A percentile compares a stretch with the other conserved stretches of the same genome.
Conservation (phyloP, 2,888 invertebrate species). For the Ophioninae sp. region DNA sequence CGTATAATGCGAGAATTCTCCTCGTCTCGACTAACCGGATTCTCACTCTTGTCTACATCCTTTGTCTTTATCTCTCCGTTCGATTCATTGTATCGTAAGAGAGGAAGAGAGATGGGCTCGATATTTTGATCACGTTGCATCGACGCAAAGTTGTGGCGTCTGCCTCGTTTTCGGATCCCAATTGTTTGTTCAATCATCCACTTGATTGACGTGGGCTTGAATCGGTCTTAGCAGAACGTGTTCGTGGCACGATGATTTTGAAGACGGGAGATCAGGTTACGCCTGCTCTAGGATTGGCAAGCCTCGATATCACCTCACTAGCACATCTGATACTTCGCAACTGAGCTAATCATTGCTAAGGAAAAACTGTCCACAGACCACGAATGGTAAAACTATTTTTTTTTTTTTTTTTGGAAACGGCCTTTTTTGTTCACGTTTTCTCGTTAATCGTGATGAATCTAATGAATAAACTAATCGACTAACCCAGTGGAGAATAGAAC, state of each 20-base stretch:
- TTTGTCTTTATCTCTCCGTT: background rate
- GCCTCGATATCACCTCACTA: no score
- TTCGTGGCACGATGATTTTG: background rate
- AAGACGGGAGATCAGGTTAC: no score
- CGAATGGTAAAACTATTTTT: no score
- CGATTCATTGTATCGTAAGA: background rate
- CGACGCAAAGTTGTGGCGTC: background rate
- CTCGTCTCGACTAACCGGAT: constrained; percentile 1
- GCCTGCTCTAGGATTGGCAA: no score
- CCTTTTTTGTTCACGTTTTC: no score
- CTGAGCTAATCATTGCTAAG: no score
- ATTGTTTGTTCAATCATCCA: background rate
- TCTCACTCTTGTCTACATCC: constrained; percentile 1
- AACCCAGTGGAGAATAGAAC: no score
- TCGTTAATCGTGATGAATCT: no score
- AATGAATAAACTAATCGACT: no score
- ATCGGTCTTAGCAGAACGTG: background rate
- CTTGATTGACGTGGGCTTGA: background rate
- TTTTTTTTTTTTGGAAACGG: no score
- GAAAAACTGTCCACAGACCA: no score
- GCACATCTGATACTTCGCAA: no score
- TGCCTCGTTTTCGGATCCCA: background rate
- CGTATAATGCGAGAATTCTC: background rate
- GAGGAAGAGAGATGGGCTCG: background rate
- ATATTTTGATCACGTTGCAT: background rate